Evolutionary conservation across 2,113 vertebrate genomes (phyloP).

Genomic region (Sminthopsis crassicaudata): DNA sequence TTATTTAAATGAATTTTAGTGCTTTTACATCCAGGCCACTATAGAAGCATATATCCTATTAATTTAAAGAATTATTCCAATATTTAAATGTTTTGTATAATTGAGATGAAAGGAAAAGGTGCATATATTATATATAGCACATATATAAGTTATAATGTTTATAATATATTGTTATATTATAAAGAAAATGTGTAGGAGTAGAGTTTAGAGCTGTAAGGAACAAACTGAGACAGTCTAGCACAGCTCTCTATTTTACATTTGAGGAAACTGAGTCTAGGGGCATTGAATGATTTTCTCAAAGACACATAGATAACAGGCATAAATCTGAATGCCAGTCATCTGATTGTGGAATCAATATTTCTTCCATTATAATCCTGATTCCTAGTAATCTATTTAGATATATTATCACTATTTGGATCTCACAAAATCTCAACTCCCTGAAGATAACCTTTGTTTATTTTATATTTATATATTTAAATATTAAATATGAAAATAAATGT

Average conservation of each 20-base stretch:
- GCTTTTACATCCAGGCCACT: background rate
- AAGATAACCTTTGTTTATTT: background rate
- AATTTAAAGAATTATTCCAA: background rate
- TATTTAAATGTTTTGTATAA: background rate
- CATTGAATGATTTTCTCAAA: background rate
- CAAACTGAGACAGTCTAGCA: background rate
- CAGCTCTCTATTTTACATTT: background rate
- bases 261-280: background rate
- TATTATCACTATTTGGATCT: background rate
- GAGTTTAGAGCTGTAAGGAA: background rate
- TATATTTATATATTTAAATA: background rate
- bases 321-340: background rate
- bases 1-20: constrained; percentile 15
- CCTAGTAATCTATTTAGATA: background rate
- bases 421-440: background rate
- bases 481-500: too few relatives aligned
- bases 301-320: background rate
- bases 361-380: background rate
- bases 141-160: background rate
- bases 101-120: background rate
- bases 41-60: background rate
- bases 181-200: background rate
- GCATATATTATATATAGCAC: background rate
- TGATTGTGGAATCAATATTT: background rate
- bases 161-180: background rate